A percentile compares a stretch with the other conserved stretches of the same genome.
Conservation (phyloP, 2,113 vertebrate species). For the Chionomys nivalis region DNA sequence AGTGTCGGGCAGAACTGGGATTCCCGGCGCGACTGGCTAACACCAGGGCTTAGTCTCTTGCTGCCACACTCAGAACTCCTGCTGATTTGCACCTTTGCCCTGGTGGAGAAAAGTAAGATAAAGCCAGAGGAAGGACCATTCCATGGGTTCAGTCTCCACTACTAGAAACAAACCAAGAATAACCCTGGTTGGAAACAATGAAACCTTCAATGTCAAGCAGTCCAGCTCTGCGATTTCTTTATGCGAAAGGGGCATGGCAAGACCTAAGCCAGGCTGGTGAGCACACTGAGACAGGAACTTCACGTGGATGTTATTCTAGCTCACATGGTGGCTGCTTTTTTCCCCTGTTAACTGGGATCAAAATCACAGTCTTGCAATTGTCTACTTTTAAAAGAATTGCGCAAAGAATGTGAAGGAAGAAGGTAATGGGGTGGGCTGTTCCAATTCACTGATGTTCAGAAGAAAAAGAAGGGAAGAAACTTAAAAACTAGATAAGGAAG, state of each 20-base stretch:
- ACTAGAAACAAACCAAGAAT: neutral
- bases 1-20: rapidly evolving
- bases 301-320: neutral
- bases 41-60: rapidly evolving
- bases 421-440: neutral
- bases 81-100: neutral
- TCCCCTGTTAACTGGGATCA: neutral
- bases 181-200: neutral
- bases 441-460: too few species aligned
- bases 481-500: neutral
- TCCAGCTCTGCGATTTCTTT: neutral
- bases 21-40: neutral
- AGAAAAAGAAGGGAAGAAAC: neutral
- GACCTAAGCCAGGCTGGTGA: neutral
- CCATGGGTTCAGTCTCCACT: neutral
- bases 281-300: neutral
- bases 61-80: neutral
- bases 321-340: neutral
- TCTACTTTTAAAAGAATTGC: neutral
- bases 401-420: neutral
- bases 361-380: neutral
- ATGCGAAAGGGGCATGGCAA: neutral
- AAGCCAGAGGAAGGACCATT: neutral
- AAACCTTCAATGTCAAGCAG: neutral
- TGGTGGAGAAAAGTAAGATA: neutral